These are phyloP conservation scores for Camelus bactrianus DNA, from an alignment of 2,113 vertebrate species.

Conservation along the genomic window DNA sequence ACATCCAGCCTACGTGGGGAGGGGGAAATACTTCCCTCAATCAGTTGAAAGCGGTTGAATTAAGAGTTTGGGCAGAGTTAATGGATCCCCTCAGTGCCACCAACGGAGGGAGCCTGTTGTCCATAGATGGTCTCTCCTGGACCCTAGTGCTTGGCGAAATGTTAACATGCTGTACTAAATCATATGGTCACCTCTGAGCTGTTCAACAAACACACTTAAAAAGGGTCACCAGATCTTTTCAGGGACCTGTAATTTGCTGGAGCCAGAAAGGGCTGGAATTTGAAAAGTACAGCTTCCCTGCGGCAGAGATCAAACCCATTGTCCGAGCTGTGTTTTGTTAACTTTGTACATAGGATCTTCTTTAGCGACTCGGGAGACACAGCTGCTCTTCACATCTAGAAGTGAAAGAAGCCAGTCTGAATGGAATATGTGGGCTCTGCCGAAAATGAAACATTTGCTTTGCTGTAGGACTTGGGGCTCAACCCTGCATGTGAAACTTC, in stretches of 20 bases:
- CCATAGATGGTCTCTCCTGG: not conserved
- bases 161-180: slow-evolving; percentile 57
- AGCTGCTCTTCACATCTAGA: slow-evolving; percentile 77
- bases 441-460: slow-evolving; percentile 83
- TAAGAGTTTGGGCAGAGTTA: slow-evolving; percentile 45
- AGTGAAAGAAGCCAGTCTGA: slow-evolving; percentile 78
- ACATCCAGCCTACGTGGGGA: not conserved
- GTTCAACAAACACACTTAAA: slow-evolving; percentile 76
- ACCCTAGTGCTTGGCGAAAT: slow-evolving; percentile 40
- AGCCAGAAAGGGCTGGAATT: slow-evolving; percentile 78
- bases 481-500: slow-evolving; percentile 77
- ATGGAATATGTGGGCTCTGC: slow-evolving; percentile 74
- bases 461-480: slow-evolving; percentile 77
- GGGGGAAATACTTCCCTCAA: not conserved
- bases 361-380: slow-evolving; percentile 77
- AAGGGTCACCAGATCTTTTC: slow-evolving; percentile 80
- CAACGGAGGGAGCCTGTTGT: slow-evolving; percentile 72
- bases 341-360: slow-evolving; percentile 80
- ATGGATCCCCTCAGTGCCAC: slow-evolving; percentile 51
- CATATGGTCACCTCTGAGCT: slow-evolving; percentile 74
- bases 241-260: slow-evolving; percentile 80
- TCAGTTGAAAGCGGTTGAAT: not conserved
- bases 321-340: slow-evolving; percentile 81
- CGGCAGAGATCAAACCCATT: slow-evolving; percentile 82
- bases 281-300: slow-evolving; percentile 77